phyloP scores from a whole-genome alignment of 2,797 vertebrate species.

The Diplodus sargus region DNA sequence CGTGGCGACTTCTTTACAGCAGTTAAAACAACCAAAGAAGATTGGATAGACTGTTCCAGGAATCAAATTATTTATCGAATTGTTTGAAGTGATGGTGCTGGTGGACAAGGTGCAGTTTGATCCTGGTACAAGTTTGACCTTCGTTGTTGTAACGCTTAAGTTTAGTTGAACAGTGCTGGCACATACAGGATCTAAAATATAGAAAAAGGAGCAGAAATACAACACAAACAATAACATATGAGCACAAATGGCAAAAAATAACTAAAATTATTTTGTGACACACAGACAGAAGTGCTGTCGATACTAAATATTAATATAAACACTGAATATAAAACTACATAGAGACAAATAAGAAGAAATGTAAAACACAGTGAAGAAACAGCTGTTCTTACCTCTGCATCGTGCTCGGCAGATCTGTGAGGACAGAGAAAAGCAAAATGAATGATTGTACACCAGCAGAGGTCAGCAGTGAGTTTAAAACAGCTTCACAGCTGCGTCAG shows the following conservation, averaged over 20 bases:
- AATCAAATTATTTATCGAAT: background rate
- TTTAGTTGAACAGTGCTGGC: no score
- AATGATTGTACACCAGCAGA: slow-evolving; percentile 53
- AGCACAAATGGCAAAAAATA: no score
- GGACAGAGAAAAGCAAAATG: slow-evolving; percentile 34
- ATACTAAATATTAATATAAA: background rate
- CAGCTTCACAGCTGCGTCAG: background rate
- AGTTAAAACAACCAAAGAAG: slow-evolving; percentile 12
- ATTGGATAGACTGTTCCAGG: slow-evolving; percentile 48
- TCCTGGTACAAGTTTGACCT: rapidly evolving
- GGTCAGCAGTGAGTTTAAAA: slow-evolving; percentile 59
- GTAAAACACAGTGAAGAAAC: background rate
- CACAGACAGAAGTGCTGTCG: background rate
- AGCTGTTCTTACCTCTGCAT: slow-evolving; percentile 30
- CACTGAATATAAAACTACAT: background rate
- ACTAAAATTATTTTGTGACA: background rate
- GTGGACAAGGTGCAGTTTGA: background rate
- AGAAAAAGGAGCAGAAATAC: background rate
- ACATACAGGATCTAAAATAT: slow-evolving; percentile 18
- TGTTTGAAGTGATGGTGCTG: rapidly evolving
- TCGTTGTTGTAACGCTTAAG: background rate
- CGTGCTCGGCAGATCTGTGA: slow-evolving; percentile 47
- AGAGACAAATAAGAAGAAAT: background rate
- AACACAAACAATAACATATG: background rate
- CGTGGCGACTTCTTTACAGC: slow-evolving; percentile 30